Percentiles rank a stretch among this genome's conserved stretches.
These are phyloP conservation scores for Neolamprologus tretocephalus DNA, from an alignment of 2,113 vertebrate species.

Conservation along the genomic window DNA sequence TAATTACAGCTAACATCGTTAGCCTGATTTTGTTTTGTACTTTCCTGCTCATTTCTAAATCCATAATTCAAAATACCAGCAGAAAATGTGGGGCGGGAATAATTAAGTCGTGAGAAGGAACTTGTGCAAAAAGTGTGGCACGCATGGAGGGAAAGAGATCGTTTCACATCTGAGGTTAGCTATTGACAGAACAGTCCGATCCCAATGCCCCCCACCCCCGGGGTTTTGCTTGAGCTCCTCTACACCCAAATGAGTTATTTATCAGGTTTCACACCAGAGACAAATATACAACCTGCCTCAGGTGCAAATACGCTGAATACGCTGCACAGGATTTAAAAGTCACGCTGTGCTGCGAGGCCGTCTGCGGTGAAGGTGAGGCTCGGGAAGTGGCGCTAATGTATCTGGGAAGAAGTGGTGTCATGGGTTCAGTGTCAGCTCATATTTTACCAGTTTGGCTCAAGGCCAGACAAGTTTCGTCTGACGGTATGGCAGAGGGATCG, in stretches of 20 bases:
- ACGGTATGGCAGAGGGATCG: background rate
- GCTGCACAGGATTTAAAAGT: background rate
- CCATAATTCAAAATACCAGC: slow-evolving; percentile 12
- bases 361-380: slow-evolving; percentile 15
- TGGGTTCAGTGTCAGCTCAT: slow-evolving; percentile 33
- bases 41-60: slow-evolving; percentile 19
- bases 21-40: slow-evolving; percentile 35
- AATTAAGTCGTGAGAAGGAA: slow-evolving; percentile 11
- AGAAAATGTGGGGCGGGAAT: slow-evolving; percentile 8
- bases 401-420: slow-evolving; percentile 17
- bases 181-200: background rate
- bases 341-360: background rate
- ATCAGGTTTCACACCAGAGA: background rate
- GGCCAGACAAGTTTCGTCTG: slow-evolving; percentile 53
- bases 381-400: slow-evolving; percentile 13
- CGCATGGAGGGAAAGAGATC: background rate
- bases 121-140: background rate
- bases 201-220: background rate
- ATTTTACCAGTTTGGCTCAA: slow-evolving; percentile 44
- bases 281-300: background rate
- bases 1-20: slow-evolving; percentile 58
- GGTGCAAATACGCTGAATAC: slow-evolving; percentile 48
- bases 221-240: background rate
- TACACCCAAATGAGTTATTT: slow-evolving; percentile 1
- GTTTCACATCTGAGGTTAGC: background rate